Conservation (phyloP, 2,797 vertebrate genomes). For the Phrynocephalus vlangalii region DNA sequence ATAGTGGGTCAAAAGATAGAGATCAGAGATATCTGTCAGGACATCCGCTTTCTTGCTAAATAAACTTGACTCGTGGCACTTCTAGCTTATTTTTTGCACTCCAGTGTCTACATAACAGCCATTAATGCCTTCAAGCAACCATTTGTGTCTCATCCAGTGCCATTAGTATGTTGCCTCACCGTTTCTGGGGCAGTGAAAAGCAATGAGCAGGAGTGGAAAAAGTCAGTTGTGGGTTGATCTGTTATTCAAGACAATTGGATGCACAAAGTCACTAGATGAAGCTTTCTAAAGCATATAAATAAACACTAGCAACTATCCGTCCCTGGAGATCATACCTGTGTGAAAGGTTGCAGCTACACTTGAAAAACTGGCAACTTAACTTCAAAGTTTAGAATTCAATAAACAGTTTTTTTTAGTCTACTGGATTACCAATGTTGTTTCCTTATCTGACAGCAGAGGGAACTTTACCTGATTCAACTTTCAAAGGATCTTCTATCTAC, state of each 20-base stretch:
- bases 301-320: not conserved
- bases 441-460: not conserved
- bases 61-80: not conserved
- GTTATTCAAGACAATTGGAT: not conserved
- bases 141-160: not conserved
- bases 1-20: not conserved
- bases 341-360: not conserved
- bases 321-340: not conserved
- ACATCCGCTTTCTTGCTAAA: not conserved
- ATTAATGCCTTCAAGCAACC: not conserved
- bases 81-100: too few species aligned
- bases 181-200: not conserved
- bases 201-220: not conserved
- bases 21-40: not conserved
- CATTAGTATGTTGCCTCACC: not conserved
- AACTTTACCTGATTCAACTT: not conserved
- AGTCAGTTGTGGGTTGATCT: too few species aligned
- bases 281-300: not conserved
- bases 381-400: not conserved
- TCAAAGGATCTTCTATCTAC: not conserved
- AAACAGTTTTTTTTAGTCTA: not conserved
- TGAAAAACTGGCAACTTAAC: not conserved
- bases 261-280: not conserved
- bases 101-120: not conserved
- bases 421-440: not conserved